Evolutionary conservation across 30 jellyfish, hydroid and myxozoan genomes (phyloP).

Genomic region (Phacellophora camtschatica): DNA sequence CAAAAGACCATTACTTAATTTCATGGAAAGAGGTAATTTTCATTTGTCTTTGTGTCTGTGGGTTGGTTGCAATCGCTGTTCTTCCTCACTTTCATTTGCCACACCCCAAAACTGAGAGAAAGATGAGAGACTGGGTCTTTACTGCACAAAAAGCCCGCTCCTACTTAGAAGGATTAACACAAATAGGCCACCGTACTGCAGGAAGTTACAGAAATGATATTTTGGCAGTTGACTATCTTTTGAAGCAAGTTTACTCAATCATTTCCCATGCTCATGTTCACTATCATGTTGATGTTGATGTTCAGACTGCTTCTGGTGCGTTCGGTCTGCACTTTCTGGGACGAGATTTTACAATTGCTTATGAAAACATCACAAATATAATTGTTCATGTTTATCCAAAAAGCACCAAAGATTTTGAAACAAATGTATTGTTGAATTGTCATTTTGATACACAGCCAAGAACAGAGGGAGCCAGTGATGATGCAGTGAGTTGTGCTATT

Average conservation of each 20-base stretch:
- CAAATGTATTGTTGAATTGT: constrained; percentile 63
- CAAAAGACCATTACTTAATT: neutral
- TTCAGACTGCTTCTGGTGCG: constrained; percentile 88
- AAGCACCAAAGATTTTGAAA: constrained; percentile 25
- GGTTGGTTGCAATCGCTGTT: constrained; percentile 14
- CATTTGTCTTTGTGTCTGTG: neutral
- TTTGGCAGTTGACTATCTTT: constrained; percentile 61
- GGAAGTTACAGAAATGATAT: constrained; percentile 92
- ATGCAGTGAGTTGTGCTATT: constrained; percentile 95
- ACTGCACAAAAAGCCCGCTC: constrained; percentile 84
- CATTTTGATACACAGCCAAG: constrained; percentile 92
- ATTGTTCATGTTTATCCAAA: constrained; percentile 85
- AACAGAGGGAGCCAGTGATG: constrained; percentile 98
- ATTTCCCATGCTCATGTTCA: constrained; percentile 53
- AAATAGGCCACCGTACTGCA: constrained; percentile 77
- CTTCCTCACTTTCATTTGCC: constrained; percentile 72
- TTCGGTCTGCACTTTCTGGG: constrained; percentile 48
- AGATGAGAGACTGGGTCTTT: constrained; percentile 48
- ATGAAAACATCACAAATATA: constrained; percentile 80
- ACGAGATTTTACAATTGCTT: constrained; percentile 64
- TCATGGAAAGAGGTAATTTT: constrained; percentile 8
- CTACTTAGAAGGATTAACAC: constrained; percentile 72
- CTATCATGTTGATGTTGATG: constrained; percentile 69
- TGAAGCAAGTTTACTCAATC: constrained; percentile 59
- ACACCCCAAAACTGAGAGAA: constrained; percentile 36